Conservation (phyloP, 2,888 invertebrate species). For the Galerucella calmariensis region DNA sequence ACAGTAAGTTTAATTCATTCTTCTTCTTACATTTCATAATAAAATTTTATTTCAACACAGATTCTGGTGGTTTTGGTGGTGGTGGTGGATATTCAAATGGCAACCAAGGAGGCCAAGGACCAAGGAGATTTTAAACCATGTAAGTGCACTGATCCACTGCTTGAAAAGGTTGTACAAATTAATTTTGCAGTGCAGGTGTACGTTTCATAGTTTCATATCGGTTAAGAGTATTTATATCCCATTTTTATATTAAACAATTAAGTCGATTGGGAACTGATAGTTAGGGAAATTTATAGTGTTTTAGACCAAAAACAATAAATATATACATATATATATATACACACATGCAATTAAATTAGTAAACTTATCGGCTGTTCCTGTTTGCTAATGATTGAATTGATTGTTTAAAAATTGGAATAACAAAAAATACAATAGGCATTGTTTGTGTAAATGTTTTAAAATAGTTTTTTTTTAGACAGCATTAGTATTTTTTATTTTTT, state of each 20-base stretch:
- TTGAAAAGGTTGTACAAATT: slow-evolving; percentile 41
- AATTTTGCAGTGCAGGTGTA: slow-evolving; percentile 49
- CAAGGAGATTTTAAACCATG: slow-evolving; percentile 60
- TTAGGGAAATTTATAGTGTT: slow-evolving; percentile 12
- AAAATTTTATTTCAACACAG: slow-evolving; percentile 42
- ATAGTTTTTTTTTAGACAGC: neutral
- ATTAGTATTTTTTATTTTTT: slow-evolving; percentile 16
- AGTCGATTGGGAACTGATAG: slow-evolving; percentile 16
- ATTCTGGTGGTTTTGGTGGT: slow-evolving; percentile 62
- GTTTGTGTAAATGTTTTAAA: neutral
- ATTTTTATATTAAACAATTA: slow-evolving; percentile 24
- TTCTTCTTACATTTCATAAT: neutral
- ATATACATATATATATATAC: too few species aligned
- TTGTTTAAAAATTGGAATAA: neutral
- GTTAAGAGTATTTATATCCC: slow-evolving; percentile 21
- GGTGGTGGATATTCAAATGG: slow-evolving; percentile 62
- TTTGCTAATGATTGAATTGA: neutral
- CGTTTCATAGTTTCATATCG: slow-evolving; percentile 35
- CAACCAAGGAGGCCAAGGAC: slow-evolving; percentile 58
- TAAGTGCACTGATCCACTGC: slow-evolving; percentile 56
- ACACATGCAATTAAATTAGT: neutral
- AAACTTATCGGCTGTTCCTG: neutral
- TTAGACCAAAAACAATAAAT: neutral
- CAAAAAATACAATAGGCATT: neutral
- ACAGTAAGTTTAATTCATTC: slow-evolving; percentile 66